Evolutionary conservation across 2,888 invertebrate species (phyloP), one percentile per base, ranked within the genome.

Genomic region (Sisyra terminalis): DNA sequence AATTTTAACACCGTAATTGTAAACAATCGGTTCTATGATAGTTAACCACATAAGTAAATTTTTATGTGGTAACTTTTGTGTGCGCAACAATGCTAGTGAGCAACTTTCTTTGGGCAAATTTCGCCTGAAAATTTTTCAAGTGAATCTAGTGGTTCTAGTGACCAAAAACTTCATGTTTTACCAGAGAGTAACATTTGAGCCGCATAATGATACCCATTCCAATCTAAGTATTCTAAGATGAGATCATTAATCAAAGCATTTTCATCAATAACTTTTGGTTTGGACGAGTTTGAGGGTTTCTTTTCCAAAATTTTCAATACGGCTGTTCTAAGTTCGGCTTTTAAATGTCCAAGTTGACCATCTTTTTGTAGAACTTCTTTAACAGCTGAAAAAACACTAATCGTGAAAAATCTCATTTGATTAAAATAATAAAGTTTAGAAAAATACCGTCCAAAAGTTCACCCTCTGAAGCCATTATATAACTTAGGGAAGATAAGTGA

Each of bases 191-290:
- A 48, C 44, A 63, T 53, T 53, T 63, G 59, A 44, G 61, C 61
- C 0, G 76, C 71, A 49, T 78, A 78, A 17, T 75, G 61, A 50
- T 78, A 80, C 1, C 78, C 79, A 50, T 77, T 77, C 79, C 79
- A 80, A 48, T 72, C 67, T 3, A 80, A 57, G 53, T 79, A 80
- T 54, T 80, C 79, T 45, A 73, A 59, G 4, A 80, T 66, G 1
- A 80, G 60, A 53, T 78, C 76, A 50, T 80, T 80, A 35, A 78
- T 61, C 1, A 79, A 57, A 30, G 69, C 46, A 2, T 61, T 64
- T 49, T 64, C 62, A 35, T 59, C 57, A 2, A 61, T 61, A 24
- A 62, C 51, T 45, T 57, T 53, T 3, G 57, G 57, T 24, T 54
- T 53, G 3, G 47, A 47, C 3, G 49, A 45, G n/a, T 51, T 49